Conservation (phyloP, 92 coral and sea anemone species). For the Pocillopora meandrina region DNA sequence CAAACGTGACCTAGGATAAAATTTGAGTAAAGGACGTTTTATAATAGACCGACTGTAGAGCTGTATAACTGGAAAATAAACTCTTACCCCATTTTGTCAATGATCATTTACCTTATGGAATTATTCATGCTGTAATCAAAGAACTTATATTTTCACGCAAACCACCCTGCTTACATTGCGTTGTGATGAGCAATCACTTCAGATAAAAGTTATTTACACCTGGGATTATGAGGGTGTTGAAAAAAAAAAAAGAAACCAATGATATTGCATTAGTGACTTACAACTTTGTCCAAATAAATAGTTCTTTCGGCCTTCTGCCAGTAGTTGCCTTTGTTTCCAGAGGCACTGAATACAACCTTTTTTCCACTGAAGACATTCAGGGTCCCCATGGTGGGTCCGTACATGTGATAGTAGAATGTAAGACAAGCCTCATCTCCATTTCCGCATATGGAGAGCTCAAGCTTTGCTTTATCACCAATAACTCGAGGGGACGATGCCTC, state of each 20-base stretch:
- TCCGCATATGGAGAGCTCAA: neutral
- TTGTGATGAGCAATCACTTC: too few relatives aligned
- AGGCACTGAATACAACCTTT: slow-evolving; percentile 10
- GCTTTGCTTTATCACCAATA: neutral
- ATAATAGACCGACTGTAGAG: too few relatives aligned
- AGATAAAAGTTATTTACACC: too few relatives aligned
- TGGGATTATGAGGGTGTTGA: too few relatives aligned
- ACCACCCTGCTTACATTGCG: too few relatives aligned
- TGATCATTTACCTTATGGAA: too few relatives aligned
- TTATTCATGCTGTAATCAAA: too few relatives aligned
- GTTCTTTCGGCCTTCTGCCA: slow-evolving; percentile 22
- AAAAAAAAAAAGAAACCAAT: too few relatives aligned
- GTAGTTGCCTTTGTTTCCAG: slow-evolving; percentile 40
- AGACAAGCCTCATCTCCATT: slow-evolving; percentile 12
- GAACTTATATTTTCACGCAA: too few relatives aligned
- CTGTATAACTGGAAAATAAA: too few relatives aligned
- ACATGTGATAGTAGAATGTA: slow-evolving; percentile 43
- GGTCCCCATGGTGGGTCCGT: slow-evolving; percentile 30
- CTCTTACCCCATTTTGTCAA: too few relatives aligned
- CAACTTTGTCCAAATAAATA: neutral
- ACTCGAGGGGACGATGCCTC: neutral
- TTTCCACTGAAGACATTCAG: slow-evolving; percentile 34
- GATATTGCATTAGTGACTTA: neutral
- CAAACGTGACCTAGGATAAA: neutral
- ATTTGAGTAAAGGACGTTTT: neutral